These are phyloP conservation scores for Aleiodes testaceus DNA, from an alignment of 2,888 invertebrate genomes.

Conservation along the genomic window DNA sequence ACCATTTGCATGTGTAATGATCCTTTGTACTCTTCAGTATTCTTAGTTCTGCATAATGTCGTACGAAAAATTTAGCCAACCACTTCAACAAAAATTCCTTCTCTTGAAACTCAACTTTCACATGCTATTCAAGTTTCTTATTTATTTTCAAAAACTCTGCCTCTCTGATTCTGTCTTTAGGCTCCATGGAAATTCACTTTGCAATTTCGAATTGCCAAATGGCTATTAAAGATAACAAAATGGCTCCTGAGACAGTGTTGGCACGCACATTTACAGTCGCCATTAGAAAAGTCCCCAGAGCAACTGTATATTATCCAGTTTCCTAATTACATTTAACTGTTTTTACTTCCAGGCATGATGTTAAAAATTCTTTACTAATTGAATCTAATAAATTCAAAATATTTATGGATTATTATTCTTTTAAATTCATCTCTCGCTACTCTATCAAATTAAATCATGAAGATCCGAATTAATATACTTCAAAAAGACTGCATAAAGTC, in stretches of 20 bases:
- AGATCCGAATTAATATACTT: too few relatives aligned
- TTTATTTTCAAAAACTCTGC: not conserved
- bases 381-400: not conserved
- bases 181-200: constrained; percentile 40
- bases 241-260: constrained; percentile 28
- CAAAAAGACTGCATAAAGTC: too few relatives aligned
- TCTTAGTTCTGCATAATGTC: constrained; percentile 3
- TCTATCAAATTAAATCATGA: too few relatives aligned
- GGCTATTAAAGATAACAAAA: constrained; percentile 43
- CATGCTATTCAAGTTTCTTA: not conserved
- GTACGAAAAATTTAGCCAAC: not conserved
- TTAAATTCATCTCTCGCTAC: too few relatives aligned
- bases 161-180: not conserved
- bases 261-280: not conserved
- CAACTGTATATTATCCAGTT: not conserved
- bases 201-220: constrained; percentile 45
- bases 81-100: not conserved
- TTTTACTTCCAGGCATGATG: not conserved
- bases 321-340: not conserved
- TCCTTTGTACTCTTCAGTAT: not conserved
- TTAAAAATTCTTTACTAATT: constrained; percentile 4
- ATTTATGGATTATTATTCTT: not conserved
- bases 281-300: not conserved
- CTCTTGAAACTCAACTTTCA: not conserved
- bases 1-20: not conserved